A percentile compares a stretch with the other conserved stretches of the same genome.
Conservation (phyloP, 2,113 vertebrate species). For the Dromas ardeola region DNA sequence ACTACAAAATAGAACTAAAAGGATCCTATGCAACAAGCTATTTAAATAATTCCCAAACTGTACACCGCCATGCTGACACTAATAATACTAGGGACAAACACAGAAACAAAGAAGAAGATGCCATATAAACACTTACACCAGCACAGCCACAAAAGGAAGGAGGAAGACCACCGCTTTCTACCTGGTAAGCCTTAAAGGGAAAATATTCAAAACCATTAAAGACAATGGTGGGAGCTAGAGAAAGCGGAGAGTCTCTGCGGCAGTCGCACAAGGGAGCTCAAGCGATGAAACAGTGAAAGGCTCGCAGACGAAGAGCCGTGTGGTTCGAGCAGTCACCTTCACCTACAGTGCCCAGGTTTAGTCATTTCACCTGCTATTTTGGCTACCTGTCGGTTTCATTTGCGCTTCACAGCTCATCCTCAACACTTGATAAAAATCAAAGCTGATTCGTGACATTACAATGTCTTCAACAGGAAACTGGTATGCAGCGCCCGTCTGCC, state of each 20-base stretch:
- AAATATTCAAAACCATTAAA: neutral
- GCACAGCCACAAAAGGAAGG: rapidly evolving
- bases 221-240: neutral
- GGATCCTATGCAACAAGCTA: neutral
- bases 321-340: neutral
- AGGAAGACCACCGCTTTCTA: neutral
- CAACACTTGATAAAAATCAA: constrained; percentile 27
- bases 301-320: neutral
- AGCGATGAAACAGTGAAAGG: neutral
- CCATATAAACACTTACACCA: neutral
- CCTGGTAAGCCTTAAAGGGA: neutral
- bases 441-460: neutral
- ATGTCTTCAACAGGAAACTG: constrained; percentile 4
- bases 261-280: neutral
- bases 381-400: neutral
- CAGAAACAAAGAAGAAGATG: neutral
- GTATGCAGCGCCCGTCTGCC: neutral
- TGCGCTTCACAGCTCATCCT: neutral
- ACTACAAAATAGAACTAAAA: neutral
- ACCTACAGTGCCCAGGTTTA: neutral
- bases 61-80: rapidly evolving
- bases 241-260: neutral
- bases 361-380: constrained; percentile 17
- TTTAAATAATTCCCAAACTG: neutral
- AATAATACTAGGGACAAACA: neutral